phyloP scores from a whole-genome alignment of 2,113 vertebrate genomes.

The Dendropsophus ebraccatus region DNA sequence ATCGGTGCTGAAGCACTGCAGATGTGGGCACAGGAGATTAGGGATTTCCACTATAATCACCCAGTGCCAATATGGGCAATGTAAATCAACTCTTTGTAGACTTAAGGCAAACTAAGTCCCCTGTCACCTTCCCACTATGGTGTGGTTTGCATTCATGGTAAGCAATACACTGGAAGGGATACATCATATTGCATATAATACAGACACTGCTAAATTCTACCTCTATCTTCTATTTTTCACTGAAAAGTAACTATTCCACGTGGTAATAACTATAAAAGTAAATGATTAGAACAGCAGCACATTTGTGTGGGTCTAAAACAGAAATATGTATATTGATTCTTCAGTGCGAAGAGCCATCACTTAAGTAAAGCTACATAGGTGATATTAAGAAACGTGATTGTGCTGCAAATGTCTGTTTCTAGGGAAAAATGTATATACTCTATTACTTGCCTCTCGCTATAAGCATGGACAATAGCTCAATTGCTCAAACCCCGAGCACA shows the following conservation, averaged over 20 bases:
- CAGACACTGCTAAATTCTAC: not conserved
- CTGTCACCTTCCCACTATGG: too few species aligned
- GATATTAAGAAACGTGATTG: not conserved
- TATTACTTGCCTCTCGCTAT: not conserved
- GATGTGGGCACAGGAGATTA: too few species aligned
- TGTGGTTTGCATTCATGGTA: not conserved
- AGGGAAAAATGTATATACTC: not conserved
- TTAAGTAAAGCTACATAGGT: not conserved
- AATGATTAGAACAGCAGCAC: not conserved
- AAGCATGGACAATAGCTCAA: not conserved
- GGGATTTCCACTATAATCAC: too few species aligned
- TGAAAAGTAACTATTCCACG: not conserved
- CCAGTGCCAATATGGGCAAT: too few species aligned
- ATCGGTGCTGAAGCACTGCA: too few species aligned
- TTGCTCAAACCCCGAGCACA: not conserved
- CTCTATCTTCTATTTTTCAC: not conserved
- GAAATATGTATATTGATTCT: not conserved
- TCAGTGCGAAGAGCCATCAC: not conserved
- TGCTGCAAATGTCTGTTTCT: not conserved
- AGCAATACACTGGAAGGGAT: not conserved
- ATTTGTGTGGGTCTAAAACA: not conserved
- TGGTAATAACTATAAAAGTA: constrained; percentile 7
- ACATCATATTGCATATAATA: not conserved
- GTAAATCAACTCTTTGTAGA: too few species aligned
- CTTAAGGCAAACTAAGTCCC: too few species aligned